Evolutionary conservation across 1,140 invertebrate species (phyloP).

Genomic region (Apis laboriosa): DNA sequence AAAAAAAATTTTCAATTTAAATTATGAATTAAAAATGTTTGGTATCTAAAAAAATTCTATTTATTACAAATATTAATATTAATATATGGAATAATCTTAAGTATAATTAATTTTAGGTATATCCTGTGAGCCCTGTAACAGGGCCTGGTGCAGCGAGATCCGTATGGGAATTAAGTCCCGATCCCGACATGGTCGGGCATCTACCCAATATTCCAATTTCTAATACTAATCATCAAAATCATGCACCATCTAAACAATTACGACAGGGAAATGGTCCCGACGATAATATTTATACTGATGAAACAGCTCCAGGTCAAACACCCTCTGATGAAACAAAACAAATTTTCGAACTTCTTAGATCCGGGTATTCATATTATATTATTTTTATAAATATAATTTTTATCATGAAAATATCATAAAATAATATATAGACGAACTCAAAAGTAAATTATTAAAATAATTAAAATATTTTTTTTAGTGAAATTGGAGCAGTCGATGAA

Average conservation of each 20-base stretch:
- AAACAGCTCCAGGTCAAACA: constrained; percentile 71
- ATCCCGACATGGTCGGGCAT: constrained; percentile 81
- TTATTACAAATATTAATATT: too few relatives aligned
- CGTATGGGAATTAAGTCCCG: constrained; percentile 88
- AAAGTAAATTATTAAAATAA: neutral
- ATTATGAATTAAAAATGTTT: neutral
- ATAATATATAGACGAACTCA: neutral
- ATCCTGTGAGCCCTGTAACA: constrained; percentile 81
- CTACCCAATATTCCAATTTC: constrained; percentile 85
- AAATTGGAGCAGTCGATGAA: constrained; percentile 88
- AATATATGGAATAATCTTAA: too few relatives aligned
- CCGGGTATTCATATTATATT: constrained; percentile 67
- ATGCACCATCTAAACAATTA: constrained; percentile 62
- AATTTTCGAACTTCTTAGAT: constrained; percentile 77
- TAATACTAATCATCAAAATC: constrained; percentile 80
- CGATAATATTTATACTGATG: constrained; percentile 76
- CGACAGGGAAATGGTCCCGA: constrained; percentile 71
- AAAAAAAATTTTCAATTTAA: neutral
- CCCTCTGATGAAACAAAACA: constrained; percentile 74
- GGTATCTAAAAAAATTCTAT: too few relatives aligned
- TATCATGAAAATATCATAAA: neutral
- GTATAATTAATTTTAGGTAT: constrained; percentile 68
- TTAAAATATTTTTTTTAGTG: constrained; percentile 75
- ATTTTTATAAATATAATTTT: neutral
- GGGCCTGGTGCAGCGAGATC: constrained; percentile 92